A percentile compares a stretch with the other conserved stretches of the same genome.
Evolutionary conservation across 2,113 vertebrate species (phyloP).

Genomic region (Gopherus flavomarginatus): DNA sequence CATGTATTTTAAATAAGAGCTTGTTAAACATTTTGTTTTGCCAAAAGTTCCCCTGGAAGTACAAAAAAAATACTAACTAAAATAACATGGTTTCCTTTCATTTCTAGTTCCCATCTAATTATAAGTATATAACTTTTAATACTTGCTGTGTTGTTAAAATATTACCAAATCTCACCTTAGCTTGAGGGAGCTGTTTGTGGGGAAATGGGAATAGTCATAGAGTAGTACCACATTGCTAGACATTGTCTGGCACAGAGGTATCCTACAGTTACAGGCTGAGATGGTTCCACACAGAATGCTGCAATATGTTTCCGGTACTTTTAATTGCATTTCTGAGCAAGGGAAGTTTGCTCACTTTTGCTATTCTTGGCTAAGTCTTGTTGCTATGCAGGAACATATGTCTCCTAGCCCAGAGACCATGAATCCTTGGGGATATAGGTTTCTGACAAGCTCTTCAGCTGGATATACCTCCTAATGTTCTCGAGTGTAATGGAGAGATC

Average conservation of each 20-base stretch:
- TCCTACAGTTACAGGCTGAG: neutral
- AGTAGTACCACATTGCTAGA: neutral
- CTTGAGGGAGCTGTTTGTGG: neutral
- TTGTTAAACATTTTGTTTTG: neutral
- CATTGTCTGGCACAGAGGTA: neutral
- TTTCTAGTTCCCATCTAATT: neutral
- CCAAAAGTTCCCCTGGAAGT: neutral
- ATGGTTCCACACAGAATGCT: neutral
- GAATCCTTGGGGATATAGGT: neutral
- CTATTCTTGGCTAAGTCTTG: slow-evolving; percentile 13
- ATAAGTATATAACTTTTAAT: slow-evolving; percentile 4
- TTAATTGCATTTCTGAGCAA: neutral
- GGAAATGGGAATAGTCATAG: neutral
- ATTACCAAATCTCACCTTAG: neutral
- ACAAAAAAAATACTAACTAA: slow-evolving; percentile 9
- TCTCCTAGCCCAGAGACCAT: neutral
- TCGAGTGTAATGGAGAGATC: neutral
- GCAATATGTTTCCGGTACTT: neutral
- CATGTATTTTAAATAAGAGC: neutral
- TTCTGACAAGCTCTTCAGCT: neutral
- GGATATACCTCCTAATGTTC: neutral
- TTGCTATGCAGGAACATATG: neutral
- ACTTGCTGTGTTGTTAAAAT: neutral
- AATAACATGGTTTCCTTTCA: neutral
- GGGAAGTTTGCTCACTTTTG: neutral